These are phyloP conservation scores for Bujurquina vittata DNA, from an alignment of 2,113 vertebrate genomes.

Conservation along the genomic window DNA sequence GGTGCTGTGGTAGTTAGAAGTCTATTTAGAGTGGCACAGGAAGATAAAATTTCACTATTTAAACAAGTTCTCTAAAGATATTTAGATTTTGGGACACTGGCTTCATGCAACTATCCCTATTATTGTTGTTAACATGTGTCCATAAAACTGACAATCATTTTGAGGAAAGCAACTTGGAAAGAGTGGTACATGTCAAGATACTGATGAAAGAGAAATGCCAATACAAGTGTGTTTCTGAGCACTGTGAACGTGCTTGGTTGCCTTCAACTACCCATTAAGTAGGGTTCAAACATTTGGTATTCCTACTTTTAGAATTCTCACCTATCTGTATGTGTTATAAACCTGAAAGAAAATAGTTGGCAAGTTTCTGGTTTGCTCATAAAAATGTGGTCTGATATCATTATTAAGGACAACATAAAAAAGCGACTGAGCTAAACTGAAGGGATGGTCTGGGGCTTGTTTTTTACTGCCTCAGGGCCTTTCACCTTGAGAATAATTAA, in stretches of 20 bases:
- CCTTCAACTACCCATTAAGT: too few relatives aligned
- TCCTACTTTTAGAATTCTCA: not conserved
- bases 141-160: not conserved
- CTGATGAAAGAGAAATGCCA: not conserved
- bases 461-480: not conserved
- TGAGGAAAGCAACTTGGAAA: not conserved
- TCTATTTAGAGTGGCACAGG: not conserved
- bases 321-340: not conserved
- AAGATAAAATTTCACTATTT: not conserved
- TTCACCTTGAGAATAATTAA: not conserved
- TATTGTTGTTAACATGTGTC: not conserved
- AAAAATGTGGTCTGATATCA: not conserved
- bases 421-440: not conserved
- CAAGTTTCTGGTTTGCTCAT: not conserved
- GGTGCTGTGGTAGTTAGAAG: not conserved
- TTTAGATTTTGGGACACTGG: not conserved
- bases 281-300: too few relatives aligned
- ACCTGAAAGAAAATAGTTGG: not conserved
- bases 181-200: not conserved
- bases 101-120: accelerated
- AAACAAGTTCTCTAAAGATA: not conserved
- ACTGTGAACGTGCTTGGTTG: not conserved
- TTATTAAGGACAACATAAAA: not conserved
- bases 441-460: not conserved
- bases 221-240: not conserved